Evolutionary conservation across 2,888 invertebrate genomes (phyloP).

Genomic region (Synanthedon vespiformis): DNA sequence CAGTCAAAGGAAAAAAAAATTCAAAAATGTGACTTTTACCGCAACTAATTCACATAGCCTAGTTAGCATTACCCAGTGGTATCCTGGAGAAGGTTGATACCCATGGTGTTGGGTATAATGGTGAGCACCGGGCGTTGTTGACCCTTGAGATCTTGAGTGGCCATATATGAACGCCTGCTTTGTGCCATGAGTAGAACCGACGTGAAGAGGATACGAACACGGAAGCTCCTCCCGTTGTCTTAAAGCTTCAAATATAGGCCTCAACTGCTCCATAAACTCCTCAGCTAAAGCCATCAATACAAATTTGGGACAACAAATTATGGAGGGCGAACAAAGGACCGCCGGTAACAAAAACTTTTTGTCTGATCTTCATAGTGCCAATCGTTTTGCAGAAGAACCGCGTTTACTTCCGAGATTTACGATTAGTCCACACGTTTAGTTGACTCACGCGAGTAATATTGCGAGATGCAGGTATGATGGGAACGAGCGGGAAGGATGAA

Average conservation of each 20-base stretch:
- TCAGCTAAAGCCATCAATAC: conserved; percentile 79
- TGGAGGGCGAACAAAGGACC: conserved; percentile 18
- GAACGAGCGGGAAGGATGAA: conserved; percentile 54
- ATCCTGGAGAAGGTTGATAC: conserved; percentile 80
- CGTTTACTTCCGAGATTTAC: conserved; percentile 40
- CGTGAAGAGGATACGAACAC: conserved; percentile 91
- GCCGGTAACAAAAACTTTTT: too few relatives aligned
- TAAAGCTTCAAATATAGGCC: conserved; percentile 94
- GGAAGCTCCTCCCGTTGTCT: conserved; percentile 91
- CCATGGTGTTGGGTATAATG: conserved; percentile 75
- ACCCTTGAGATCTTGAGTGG: conserved; percentile 73
- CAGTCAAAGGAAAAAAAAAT: conserved; percentile 17
- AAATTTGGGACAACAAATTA: conserved; percentile 60
- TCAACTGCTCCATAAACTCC: conserved; percentile 95
- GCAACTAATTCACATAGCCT: conserved; percentile 36
- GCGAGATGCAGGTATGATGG: conserved; percentile 44
- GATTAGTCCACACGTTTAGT: conserved; percentile 57
- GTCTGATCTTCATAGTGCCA: conserved; percentile 59
- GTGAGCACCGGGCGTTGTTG: conserved; percentile 74
- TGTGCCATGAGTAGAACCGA: conserved; percentile 77
- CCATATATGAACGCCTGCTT: conserved; percentile 72
- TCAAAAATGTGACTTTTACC: conserved; percentile 19
- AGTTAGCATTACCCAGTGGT: conserved; percentile 78
- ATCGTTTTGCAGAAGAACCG: conserved; percentile 52
- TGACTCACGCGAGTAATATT: conserved; percentile 41